Percentiles rank a stretch among this genome's conserved stretches.
Conservation (phyloP, 2,888 invertebrate species). For the Pollenia griseotomentosa region DNA sequence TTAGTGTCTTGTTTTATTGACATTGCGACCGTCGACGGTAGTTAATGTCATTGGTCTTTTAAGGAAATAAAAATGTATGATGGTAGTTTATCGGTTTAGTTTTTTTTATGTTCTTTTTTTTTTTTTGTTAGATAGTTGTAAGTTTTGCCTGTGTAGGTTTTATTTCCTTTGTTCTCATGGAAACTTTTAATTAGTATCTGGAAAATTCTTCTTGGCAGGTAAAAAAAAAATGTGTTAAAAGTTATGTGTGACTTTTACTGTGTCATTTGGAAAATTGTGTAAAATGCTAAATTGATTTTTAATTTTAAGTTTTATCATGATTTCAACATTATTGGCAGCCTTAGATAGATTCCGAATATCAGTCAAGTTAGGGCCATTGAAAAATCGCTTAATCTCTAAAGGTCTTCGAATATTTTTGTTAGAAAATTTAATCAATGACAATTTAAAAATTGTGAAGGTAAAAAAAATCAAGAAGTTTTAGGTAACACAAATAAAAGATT, state of each 20-base stretch:
- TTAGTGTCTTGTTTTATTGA: constrained; percentile 64
- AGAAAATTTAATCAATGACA: too few species aligned
- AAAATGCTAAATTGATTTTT: too few species aligned
- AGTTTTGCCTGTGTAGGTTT: not conserved
- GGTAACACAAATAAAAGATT: too few species aligned
- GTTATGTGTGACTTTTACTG: not conserved
- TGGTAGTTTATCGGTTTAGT: constrained; percentile 47
- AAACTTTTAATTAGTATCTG: constrained; percentile 27
- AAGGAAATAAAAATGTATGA: constrained; percentile 66
- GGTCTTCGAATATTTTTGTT: too few species aligned
- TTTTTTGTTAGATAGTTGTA: constrained; percentile 27
- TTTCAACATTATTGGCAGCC: too few species aligned
- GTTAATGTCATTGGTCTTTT: constrained; percentile 74
- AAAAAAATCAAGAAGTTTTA: too few species aligned
- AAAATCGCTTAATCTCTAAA: too few species aligned
- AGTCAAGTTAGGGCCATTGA: too few species aligned
- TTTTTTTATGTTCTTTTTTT: not conserved
- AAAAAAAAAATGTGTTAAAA: not conserved
- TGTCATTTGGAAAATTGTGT: too few species aligned
- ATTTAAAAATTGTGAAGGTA: too few species aligned
- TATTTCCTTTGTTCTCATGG: constrained; percentile 1
- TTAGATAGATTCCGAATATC: too few species aligned
- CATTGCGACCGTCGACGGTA: constrained; percentile 63
- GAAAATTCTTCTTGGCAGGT: not conserved
- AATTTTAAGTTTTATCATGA: too few species aligned